phyloP scores from a whole-genome alignment of 2,888 invertebrate species.

The Iphiclides podalirius region DNA sequence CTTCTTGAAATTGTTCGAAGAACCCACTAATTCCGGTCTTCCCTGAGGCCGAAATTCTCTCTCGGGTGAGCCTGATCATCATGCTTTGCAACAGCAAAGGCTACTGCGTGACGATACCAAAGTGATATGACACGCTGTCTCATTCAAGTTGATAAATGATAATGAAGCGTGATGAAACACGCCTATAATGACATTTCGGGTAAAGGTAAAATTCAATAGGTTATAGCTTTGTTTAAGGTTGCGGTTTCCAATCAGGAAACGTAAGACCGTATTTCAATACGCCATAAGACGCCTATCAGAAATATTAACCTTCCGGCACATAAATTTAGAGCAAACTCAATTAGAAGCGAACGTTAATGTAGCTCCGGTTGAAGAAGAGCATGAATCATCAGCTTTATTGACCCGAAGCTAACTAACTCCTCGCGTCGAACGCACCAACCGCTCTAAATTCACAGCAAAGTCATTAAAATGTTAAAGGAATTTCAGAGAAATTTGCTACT shows the following conservation, averaged over 20 bases:
- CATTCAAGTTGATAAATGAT: too few relatives aligned
- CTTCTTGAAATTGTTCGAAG: too few relatives aligned
- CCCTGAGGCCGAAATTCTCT: too few relatives aligned
- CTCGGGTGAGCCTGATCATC: too few relatives aligned
- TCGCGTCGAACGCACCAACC: constrained; percentile 38
- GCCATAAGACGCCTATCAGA: constrained; percentile 25
- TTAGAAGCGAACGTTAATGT: constrained; percentile 34
- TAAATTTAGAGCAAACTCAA: constrained; percentile 43
- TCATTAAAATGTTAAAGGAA: constrained; percentile 38
- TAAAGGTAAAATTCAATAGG: too few relatives aligned
- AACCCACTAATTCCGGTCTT: too few relatives aligned
- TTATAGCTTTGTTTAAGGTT: too few relatives aligned
- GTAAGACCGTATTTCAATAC: constrained; percentile 23
- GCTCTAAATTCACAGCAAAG: constrained; percentile 36
- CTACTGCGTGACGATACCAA: too few relatives aligned
- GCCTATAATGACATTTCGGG: too few relatives aligned
- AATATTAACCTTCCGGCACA: constrained; percentile 33
- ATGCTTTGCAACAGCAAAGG: too few relatives aligned
- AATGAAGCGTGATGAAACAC: too few relatives aligned
- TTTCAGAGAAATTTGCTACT: not conserved
- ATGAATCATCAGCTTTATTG: constrained; percentile 49
- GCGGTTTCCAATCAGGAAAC: constrained; percentile 19
- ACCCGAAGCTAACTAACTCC: constrained; percentile 33
- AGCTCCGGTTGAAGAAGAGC: constrained; percentile 17
- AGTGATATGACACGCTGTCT: too few relatives aligned